Conservation (phyloP, 53 echinoderm and acorn worm genomes). For the Hippasteria phrygiana region DNA sequence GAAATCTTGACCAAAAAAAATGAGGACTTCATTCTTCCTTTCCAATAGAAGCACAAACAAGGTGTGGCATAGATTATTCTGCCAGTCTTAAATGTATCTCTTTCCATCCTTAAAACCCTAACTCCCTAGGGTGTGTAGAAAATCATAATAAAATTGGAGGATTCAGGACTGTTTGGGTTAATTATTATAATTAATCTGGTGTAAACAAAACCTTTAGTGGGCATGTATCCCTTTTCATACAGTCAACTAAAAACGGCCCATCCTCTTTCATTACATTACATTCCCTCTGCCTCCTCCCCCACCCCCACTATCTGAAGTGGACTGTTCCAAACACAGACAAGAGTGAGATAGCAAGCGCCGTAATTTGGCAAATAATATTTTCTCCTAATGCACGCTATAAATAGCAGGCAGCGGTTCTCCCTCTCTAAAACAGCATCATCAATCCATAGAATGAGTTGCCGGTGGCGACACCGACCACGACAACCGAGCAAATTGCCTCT, state of each 20-base stretch:
- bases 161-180: too few relatives aligned
- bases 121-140: too few relatives aligned
- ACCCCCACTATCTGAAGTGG: background rate
- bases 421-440: background rate
- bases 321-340: background rate
- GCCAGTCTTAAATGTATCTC: too few relatives aligned
- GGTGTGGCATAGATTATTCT: too few relatives aligned
- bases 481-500: background rate
- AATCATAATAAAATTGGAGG: too few relatives aligned
- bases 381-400: conserved; percentile 54
- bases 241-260: background rate
- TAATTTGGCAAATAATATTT: conserved; percentile 48
- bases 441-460: conserved; percentile 36
- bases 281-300: background rate
- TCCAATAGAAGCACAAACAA: too few relatives aligned
- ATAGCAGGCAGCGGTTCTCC: conserved; percentile 12
- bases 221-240: too few relatives aligned
- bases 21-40: too few relatives aligned
- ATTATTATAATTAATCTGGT: too few relatives aligned
- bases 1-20: too few relatives aligned
- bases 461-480: background rate
- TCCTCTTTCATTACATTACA: background rate
- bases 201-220: too few relatives aligned
- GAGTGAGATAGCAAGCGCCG: conserved; percentile 1
- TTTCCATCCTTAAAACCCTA: too few relatives aligned